Evolutionary conservation across 2,113 vertebrate species (phyloP).

Genomic region (Sinocyclocheilus grahami): DNA sequence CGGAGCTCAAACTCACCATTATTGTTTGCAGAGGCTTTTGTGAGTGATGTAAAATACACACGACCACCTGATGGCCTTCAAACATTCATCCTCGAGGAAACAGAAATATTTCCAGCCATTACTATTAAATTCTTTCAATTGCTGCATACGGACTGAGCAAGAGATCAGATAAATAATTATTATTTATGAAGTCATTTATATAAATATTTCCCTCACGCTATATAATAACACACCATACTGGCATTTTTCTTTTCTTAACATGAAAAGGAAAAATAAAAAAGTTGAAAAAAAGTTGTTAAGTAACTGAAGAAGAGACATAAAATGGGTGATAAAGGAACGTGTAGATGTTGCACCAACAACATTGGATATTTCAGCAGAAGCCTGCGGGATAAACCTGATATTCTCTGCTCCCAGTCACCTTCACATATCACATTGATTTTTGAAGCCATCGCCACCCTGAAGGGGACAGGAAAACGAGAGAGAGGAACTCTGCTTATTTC

Average conservation of each 20-base stretch:
- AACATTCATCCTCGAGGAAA: neutral
- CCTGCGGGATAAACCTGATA: constrained; percentile 21
- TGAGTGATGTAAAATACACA: constrained; percentile 41
- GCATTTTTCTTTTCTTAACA: neutral
- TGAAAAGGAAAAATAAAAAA: neutral
- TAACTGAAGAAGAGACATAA: neutral
- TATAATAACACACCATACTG: neutral
- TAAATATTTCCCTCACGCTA: neutral
- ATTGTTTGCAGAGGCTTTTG: constrained; percentile 37
- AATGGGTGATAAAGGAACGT: neutral
- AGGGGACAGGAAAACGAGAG: constrained; percentile 1
- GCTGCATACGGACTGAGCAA: neutral
- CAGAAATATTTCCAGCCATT: constrained; percentile 4
- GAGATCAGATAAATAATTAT: neutral
- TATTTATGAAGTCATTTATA: neutral
- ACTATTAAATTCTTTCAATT: neutral
- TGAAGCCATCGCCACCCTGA: neutral
- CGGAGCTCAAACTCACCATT: neutral
- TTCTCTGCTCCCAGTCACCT: constrained; percentile 38
- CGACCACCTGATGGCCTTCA: constrained; percentile 21
- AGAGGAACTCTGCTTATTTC: constrained; percentile 17
- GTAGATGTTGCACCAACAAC: neutral
- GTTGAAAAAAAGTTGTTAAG: neutral
- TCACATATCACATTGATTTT: constrained; percentile 25
- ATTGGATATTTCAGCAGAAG: constrained; percentile 9